Evolutionary conservation across 2,113 vertebrate genomes (phyloP), one percentile per base, ranked within the genome.

Genomic region (Indri indri): DNA sequence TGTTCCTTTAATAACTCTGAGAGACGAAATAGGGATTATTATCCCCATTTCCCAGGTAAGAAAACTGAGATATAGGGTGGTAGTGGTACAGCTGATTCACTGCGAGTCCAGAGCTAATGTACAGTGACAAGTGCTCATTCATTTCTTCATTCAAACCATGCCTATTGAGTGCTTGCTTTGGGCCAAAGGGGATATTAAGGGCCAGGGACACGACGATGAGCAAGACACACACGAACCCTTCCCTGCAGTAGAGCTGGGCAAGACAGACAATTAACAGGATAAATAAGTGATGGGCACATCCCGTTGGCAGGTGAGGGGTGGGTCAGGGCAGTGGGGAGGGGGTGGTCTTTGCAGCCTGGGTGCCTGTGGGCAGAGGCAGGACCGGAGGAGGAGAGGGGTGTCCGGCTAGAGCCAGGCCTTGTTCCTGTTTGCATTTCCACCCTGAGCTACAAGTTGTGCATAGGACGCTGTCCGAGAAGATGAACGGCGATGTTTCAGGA

Each of bases 251-350:
- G 47, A 57, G 6, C 3, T 37, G 11, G 37, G 20, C 0, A 5
- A 27, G 54, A 34, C 8, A 57, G 20, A 57, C 25, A 57, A 17
- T 14, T 3, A 45, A 10, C 22, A 32, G 17, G n/a, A 13, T 12
- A 14, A 66, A 59, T 63, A 50, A 52, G 23, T 20, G 59, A 70
- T 18, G 1, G 22, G 12, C 6, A 20, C 12, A 11, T 32, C 42
- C 5, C 20, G 16, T 34, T 54, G 12, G 34, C 50, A 25, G 20
- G 14, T 0, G 34, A n/a, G 23, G 10, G 42, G 37, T 6, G 6
- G 7, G 23, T 11, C 17, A 0, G 2, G 16, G 12, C 30, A 13
- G 1, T 6, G 50, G 8, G 63, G 18, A 59, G 8, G 8, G 1
- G 8, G 52, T 12, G 11, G 34, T 12, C 77, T 8, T 40, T 6